Percentiles rank a stretch among this genome's conserved stretches.
Evolutionary conservation across 2,113 vertebrate species (phyloP).

Genomic region (Chionomys nivalis): DNA sequence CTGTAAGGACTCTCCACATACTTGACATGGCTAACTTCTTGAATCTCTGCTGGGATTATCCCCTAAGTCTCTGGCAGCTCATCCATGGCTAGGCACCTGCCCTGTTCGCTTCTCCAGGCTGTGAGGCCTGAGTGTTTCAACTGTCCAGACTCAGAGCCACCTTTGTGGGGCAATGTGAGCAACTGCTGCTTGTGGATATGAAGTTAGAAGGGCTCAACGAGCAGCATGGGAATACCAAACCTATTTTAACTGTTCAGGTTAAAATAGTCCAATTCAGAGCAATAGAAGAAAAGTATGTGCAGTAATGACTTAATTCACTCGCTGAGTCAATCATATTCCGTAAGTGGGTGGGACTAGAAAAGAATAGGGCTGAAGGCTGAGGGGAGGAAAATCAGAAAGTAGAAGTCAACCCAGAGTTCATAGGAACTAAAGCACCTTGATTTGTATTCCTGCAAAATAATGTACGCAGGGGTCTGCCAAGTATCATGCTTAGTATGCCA

Average conservation of each 20-base stretch:
- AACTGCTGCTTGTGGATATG: rapidly evolving
- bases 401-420: neutral
- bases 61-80: neutral
- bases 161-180: neutral
- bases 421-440: neutral
- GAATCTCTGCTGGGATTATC: neutral
- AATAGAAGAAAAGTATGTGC: neutral
- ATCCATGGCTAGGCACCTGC: neutral
- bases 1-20: neutral
- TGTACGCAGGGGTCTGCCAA: neutral
- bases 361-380: neutral
- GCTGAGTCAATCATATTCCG: conserved; percentile 4
- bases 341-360: conserved; percentile 37
- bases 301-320: neutral
- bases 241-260: neutral
- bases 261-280: conserved; percentile 13
- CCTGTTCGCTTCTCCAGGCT: neutral
- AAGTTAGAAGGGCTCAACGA: neutral
- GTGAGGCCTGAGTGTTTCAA: rapidly evolving
- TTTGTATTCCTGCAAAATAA: neutral
- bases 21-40: neutral
- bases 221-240: neutral
- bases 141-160: neutral
- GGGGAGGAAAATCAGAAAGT: neutral
- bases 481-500: neutral